Conservation (phyloP, 2,888 invertebrate genomes). For the Cephus pulcher region DNA sequence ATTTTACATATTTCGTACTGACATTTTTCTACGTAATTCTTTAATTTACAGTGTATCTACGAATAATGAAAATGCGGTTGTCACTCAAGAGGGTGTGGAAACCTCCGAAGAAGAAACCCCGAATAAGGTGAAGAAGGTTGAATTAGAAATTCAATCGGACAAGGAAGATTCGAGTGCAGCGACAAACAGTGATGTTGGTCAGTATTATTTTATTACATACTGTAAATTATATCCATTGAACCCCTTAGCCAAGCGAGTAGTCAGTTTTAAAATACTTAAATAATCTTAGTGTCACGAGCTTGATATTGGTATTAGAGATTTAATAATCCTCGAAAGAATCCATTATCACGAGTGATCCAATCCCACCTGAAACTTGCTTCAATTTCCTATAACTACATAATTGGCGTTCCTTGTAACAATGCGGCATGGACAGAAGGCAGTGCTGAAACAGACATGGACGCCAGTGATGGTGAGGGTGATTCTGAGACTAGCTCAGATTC, state of each 20-base stretch:
- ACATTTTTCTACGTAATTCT: slow-evolving; percentile 21
- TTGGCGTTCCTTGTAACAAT: slow-evolving; percentile 51
- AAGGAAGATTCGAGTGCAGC: slow-evolving; percentile 68
- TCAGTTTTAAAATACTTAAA: neutral
- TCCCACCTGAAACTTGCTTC: slow-evolving; percentile 5
- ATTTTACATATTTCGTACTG: slow-evolving; percentile 11
- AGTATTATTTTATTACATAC: slow-evolving; percentile 62
- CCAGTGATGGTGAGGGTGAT: slow-evolving; percentile 64
- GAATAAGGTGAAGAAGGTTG: slow-evolving; percentile 81
- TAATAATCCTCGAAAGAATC: neutral
- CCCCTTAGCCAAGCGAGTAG: neutral
- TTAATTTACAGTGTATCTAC: slow-evolving; percentile 56
- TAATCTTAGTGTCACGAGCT: neutral
- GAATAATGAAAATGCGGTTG: slow-evolving; percentile 63
- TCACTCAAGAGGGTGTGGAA: slow-evolving; percentile 60
- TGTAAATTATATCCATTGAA: neutral
- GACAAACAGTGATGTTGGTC: slow-evolving; percentile 70
- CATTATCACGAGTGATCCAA: neutral
- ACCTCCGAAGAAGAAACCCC: slow-evolving; percentile 72
- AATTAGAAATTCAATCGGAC: slow-evolving; percentile 76
- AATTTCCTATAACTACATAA: slow-evolving; percentile 20
- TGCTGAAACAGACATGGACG: slow-evolving; percentile 69
- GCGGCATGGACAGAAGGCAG: slow-evolving; percentile 65
- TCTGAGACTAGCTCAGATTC: slow-evolving; percentile 69
- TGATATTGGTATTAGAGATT: neutral